These are phyloP conservation scores for Toxotes jaculatrix DNA, from an alignment of 2,113 vertebrate species.

Conservation along the genomic window DNA sequence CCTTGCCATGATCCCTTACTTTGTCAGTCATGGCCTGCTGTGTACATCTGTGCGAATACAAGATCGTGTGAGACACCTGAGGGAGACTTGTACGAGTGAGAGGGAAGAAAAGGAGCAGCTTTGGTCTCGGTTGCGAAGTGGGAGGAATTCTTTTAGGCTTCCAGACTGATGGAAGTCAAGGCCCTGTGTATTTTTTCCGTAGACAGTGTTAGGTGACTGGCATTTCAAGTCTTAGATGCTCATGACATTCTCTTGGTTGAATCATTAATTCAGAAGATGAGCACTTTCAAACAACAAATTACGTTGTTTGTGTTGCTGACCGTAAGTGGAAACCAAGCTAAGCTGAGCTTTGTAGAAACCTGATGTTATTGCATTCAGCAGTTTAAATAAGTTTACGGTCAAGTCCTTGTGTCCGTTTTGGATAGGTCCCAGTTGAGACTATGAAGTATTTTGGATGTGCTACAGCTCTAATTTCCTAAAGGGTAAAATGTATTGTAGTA, in stretches of 20 bases:
- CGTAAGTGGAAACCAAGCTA: not conserved
- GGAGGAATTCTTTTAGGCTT: constrained; percentile 51
- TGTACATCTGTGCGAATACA: constrained; percentile 67
- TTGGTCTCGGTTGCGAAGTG: constrained; percentile 26
- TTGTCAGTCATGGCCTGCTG: constrained; percentile 72
- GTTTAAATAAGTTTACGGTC: not conserved
- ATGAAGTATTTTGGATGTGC: not conserved
- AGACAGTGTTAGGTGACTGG: not conserved
- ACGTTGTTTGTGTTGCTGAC: not conserved
- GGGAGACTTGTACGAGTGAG: constrained; percentile 49
- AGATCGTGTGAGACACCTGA: constrained; percentile 66
- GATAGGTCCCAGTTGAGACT: not conserved
- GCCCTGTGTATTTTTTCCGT: constrained; percentile 3
- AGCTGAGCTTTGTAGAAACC: not conserved
- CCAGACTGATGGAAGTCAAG: constrained; percentile 36
- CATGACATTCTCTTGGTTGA: not conserved
- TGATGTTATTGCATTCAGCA: not conserved
- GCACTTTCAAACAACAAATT: not conserved
- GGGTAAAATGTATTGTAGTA: not conserved
- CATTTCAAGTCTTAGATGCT: constrained; percentile 10
- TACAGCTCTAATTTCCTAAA: not conserved
- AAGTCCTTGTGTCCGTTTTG: not conserved
- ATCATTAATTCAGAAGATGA: not conserved
- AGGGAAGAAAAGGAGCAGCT: constrained; percentile 41
- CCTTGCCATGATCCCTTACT: constrained; percentile 60